Evolutionary conservation across 2,888 invertebrate species (phyloP), one percentile per base, ranked within the genome.

Genomic region (Hybos culiciformis): DNA sequence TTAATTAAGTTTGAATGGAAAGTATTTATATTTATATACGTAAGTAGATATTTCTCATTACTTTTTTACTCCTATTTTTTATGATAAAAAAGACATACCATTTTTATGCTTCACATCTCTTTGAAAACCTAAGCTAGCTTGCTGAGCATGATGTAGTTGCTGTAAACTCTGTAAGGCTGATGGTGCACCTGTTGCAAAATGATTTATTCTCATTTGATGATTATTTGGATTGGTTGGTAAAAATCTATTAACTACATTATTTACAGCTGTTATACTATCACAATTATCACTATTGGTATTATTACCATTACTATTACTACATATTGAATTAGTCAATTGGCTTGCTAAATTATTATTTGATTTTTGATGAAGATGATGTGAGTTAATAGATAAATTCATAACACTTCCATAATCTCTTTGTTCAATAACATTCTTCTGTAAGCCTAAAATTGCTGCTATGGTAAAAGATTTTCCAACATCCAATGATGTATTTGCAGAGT

Each of bases 391-490:
- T 50, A 66, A 52, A 56, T 66, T 66, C 52, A 66, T 66, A 48
- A 62, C 66, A 54, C 59, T 64, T 50, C 61, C 63, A 48, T 61
- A 62, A 49, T 65, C 64, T 49, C 59, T 63, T n/a, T 46, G 44
- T 26, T 55, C 53, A 31, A 53, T 53, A 34, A 54, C 55, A 53
- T 55, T 60, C 50, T 65, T 75, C 44, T 80, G 78, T 49, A 86
- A 62, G 0, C 87, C 88, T 53, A 90, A 74, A 55, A 88, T 87
- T 48, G 87, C 86, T 49, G 87, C 88, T 53, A 90, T 90, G 19
- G 88, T 88, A 56, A 90, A 90, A 6, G 85, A 84, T 57, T 82
- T 83, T 33, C 78, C 76, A 45, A 60, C 63, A 52, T 67, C 67
- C 50, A 66, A 58, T 48, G 66, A 59, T 50, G 65, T 60, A 51